Percentiles rank a stretch among this genome's conserved stretches.
These are phyloP conservation scores for Noctua janthina DNA, from an alignment of 2,888 invertebrate genomes.

Conservation along the genomic window DNA sequence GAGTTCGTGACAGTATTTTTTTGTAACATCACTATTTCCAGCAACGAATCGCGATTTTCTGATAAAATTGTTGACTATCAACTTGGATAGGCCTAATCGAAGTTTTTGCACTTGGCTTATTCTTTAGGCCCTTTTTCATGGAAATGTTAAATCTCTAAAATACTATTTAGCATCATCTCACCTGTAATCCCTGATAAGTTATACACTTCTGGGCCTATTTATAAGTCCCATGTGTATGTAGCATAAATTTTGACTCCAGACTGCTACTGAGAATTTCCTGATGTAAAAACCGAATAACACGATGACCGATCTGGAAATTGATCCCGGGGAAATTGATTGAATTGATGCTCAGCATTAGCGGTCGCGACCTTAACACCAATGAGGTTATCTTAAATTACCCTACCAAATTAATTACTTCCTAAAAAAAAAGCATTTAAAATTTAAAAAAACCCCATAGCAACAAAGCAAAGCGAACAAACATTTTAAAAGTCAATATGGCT, in stretches of 20 bases:
- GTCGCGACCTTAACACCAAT: background rate
- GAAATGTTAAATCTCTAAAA: background rate
- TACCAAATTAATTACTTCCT: background rate
- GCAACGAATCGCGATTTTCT: conserved; percentile 2
- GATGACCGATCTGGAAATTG: too few species aligned
- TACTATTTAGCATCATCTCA: too few species aligned
- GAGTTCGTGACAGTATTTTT: conserved; percentile 21
- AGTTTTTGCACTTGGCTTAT: background rate
- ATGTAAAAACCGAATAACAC: too few species aligned
- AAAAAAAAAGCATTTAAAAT: background rate
- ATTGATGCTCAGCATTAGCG: too few species aligned
- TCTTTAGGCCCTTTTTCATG: background rate
- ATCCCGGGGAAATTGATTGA: too few species aligned
- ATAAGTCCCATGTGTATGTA: too few species aligned
- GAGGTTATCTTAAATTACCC: background rate
- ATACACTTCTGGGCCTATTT: background rate
- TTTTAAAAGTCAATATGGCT: too few species aligned
- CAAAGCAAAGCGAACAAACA: too few species aligned
- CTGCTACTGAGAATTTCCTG: too few species aligned
- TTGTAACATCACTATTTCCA: conserved; percentile 17
- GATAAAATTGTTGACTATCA: conserved; percentile 18
- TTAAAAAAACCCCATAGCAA: too few species aligned
- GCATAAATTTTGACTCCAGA: too few species aligned
- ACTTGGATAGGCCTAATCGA: conserved; percentile 8
- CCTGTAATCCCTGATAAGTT: background rate